Evolutionary conservation across 2,797 vertebrate genomes (phyloP), one percentile per base, ranked within the genome.

Genomic region (Megalops cyprinoides): DNA sequence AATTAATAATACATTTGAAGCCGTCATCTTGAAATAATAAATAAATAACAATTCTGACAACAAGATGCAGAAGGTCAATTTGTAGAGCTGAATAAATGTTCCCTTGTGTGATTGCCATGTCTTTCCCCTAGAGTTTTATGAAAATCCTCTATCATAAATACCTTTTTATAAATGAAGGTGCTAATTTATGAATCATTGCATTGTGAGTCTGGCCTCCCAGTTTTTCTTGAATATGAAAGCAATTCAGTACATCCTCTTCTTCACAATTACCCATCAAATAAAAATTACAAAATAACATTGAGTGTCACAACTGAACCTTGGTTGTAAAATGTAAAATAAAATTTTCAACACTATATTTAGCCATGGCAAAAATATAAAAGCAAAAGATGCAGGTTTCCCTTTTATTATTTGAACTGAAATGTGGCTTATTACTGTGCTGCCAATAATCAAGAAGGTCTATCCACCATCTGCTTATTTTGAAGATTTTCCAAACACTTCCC

Each of bases 401-500:
- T 37, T 69, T 37, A 69, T 39, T 69, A 37, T 69, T 69, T 69
- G 37, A 69, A 69, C 39, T 69, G 31, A 69, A 5, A 69, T 4
- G 39, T 69, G 65, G 65, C 65, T 69, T 39, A 69, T 25, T 23
- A 15, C 37, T 37, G 65, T 34, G 20, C 65, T 23, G 37, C 65
- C 65, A 69, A 69, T 39, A 37, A 39, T 65, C 65, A 20, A 39
- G 37, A 20, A 18, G 31, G 3, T 69, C 65, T 69, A 7, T 39
- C 65, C 37, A 34, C 34, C 65, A 39, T 69, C 65, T 69, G 65
- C 65, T 69, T 39, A 37, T 37, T 4, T 69, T 37, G 65, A 69
- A 39, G 65, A 34, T 69, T 69, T 69, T 69, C 65, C 65, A 69
- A 69, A 6, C 34, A 39, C 39, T 62, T 62, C 20, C 65, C 31